A percentile compares a stretch with the other conserved stretches of the same genome.
Evolutionary conservation across 1,140 invertebrate species (phyloP).

Genomic region (Drosophila busckii): DNA sequence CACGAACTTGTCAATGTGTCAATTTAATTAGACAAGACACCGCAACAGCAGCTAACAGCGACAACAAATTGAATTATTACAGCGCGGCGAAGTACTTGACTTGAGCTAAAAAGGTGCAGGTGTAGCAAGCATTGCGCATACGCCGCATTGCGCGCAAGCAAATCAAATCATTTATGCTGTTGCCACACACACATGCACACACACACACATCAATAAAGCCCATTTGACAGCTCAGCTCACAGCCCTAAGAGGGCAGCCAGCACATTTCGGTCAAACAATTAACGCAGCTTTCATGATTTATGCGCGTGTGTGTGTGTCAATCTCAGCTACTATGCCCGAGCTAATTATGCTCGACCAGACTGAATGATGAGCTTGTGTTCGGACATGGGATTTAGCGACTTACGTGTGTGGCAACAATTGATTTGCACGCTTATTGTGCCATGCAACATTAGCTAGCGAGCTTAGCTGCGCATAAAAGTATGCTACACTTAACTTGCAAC

Average conservation of each 20-base stretch:
- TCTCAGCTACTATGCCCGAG: slow-evolving; percentile 11
- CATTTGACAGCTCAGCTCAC: slow-evolving; percentile 52
- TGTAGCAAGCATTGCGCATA: slow-evolving; percentile 20
- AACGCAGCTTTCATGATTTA: slow-evolving; percentile 70
- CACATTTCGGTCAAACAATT: slow-evolving; percentile 60
- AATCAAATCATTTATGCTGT: slow-evolving; percentile 73
- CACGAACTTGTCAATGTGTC: slow-evolving; percentile 77
- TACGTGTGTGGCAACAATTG: too few species aligned
- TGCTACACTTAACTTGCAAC: too few species aligned
- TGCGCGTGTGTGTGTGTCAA: slow-evolving; percentile 4
- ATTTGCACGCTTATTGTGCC: too few species aligned
- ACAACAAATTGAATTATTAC: slow-evolving; percentile 58
- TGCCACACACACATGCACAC: slow-evolving; percentile 32
- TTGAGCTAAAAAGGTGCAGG: slow-evolving; percentile 10
- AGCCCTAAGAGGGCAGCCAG: slow-evolving; percentile 16
- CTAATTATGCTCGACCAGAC: slow-evolving; percentile 39
- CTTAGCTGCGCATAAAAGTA: too few species aligned
- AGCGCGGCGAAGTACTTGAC: slow-evolving; percentile 1
- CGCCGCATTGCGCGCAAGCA: slow-evolving; percentile 18
- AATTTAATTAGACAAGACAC: slow-evolving; percentile 77
- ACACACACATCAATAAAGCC: slow-evolving; percentile 59
- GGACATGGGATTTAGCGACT: slow-evolving; percentile 9
- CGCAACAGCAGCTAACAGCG: slow-evolving; percentile 45
- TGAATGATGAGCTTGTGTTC: slow-evolving; percentile 35
- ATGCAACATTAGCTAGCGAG: too few species aligned